Evolutionary conservation across 2,113 vertebrate genomes (phyloP), one percentile per base, ranked within the genome.

Genomic region (Gallinago undulata): DNA sequence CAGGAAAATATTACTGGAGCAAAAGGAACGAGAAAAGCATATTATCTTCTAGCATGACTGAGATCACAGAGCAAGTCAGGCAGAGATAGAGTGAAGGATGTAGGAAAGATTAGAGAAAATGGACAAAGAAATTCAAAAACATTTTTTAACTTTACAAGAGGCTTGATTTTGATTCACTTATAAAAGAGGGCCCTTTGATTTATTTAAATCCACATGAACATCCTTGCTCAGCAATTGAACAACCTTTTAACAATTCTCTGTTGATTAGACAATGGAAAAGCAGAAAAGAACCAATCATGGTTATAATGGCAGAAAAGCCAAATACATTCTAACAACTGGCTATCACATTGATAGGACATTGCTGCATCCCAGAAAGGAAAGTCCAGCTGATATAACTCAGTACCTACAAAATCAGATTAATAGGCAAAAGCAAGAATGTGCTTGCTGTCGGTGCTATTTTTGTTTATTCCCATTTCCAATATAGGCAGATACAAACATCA

Each of bases 111-210:
- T 56, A 90, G 45, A 89, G 64, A 89, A 94, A 97, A 95, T 62
- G 86, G 96, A 89, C 80, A 94, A 93, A 90, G 87, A 95, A 92
- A 93, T 93, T 80, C 14, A 88, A 89, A 94, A 90, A 74, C 73
- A 78, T 75, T 94, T 90, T 92, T 96, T 92, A 82, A 84, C 68
- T 90, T 89, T 92, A 94, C 86, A 95, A 97, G 90, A 96, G 94
- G 45, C 84, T 95, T 97, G 90, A 96, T 94, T 97, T 96, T 89
- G 68, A 96, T 95, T 96, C 95, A 96, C 62, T 69, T 93, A 92
- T 81, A 73, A 68, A 78, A 95, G 73, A 79, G 83, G 35, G 30
- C 22, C 25, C 62, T 87, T 89, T 97, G 90, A 94, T 95, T 96
- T 91, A 95, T 94, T 96, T 94, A 95, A 94, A 96, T 93, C 51